phyloP scores from a whole-genome alignment of 2,113 vertebrate genomes.

The Melanotaenia duboulayi region DNA sequence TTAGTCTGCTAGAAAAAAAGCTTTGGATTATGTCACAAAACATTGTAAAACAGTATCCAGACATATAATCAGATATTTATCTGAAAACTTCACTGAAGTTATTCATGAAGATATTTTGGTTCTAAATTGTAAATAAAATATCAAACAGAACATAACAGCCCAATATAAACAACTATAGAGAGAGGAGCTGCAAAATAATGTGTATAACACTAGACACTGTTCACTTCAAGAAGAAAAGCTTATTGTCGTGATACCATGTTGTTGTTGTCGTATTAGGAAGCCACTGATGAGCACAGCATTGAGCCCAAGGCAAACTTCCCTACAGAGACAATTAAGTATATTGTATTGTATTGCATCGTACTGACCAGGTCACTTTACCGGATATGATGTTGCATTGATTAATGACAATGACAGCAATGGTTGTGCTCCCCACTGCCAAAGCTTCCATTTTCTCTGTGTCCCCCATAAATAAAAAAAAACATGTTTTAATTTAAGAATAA shows the following conservation, averaged over 20 bases:
- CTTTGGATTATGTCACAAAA: background rate
- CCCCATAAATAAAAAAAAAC: slow-evolving; percentile 13
- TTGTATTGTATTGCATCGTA: background rate
- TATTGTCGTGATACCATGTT: too few species aligned
- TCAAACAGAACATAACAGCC: background rate
- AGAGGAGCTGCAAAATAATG: background rate
- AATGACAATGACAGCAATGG: background rate
- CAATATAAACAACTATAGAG: background rate
- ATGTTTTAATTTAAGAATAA: too few species aligned
- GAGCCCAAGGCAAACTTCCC: too few species aligned
- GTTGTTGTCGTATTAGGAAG: too few species aligned
- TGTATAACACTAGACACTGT: too few species aligned
- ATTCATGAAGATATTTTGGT: background rate
- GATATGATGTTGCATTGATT: background rate
- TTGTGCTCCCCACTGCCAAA: slow-evolving; percentile 4
- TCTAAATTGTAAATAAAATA: background rate
- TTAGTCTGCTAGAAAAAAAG: background rate
- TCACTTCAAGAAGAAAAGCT: too few species aligned
- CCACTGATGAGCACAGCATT: too few species aligned
- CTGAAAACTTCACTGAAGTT: too few species aligned
- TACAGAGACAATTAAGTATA: too few species aligned
- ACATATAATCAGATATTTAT: background rate
- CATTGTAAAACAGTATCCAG: background rate
- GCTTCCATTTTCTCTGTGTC: slow-evolving; percentile 8
- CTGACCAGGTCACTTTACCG: background rate